Evolutionary conservation across 1,140 invertebrate genomes (phyloP), one percentile per base, ranked within the genome.

Genomic region (Calephelis nemesis): DNA sequence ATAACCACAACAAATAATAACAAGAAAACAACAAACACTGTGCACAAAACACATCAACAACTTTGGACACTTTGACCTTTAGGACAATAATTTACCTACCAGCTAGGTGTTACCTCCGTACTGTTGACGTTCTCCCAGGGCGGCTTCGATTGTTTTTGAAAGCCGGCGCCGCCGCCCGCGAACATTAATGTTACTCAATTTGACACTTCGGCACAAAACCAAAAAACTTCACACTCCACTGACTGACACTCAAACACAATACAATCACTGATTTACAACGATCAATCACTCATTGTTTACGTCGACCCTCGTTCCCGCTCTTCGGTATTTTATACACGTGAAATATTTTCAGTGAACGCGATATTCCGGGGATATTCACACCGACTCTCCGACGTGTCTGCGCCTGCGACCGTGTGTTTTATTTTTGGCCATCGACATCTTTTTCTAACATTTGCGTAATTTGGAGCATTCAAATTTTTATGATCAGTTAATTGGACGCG

Each of bases 121-220:
- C 75, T 79, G 64, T 75, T 83, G 10, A 76, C 63, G 63, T 74
- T 85, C 71, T 90, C 86, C 86, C 88, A 88, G 8, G 88, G 88
- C n/a, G 88, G 88, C 64, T 90, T 90, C 6, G 87, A 87, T 71
- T 87, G 85, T 67, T 88, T 90, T 63, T 90, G 87, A 63, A 88
- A 90, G 6, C 86, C 87, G 7, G 87, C 86, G 39, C 86, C 87
- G 11, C 87, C 86, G 2, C 86, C 86, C 65, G 87, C 87, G 65
- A 88, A 87, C 86, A 88, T 88, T 72, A 54, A 54, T 40, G 54
- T 15, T 42, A 50, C 12, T 13, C 49, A 58, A 40, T 42, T 12
- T 42, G 8, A 54, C 65, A 58, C 52, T 9, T 47, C 19, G 54
- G 45, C 7, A 8, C 1, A 19, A 54, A 30, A 11, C 8, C 15